Conservation (phyloP, 2,113 vertebrate species). For the Catagonus wagneri region DNA sequence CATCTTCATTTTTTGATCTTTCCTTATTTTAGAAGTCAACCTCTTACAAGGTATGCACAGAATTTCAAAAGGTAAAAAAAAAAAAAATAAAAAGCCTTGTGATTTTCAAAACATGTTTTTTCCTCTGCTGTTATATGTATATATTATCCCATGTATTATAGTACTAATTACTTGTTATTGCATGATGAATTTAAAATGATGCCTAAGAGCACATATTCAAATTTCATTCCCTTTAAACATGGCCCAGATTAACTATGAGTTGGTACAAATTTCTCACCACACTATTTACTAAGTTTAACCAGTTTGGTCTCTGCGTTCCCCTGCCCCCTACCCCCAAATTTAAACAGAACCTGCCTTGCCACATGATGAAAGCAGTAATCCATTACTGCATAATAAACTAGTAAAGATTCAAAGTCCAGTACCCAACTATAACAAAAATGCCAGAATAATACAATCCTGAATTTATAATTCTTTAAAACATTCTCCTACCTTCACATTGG, state of each 20-base stretch:
- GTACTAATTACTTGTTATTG: not conserved
- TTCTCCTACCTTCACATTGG: constrained; percentile 96
- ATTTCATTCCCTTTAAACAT: not conserved
- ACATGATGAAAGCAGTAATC: not conserved
- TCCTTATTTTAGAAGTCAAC: not conserved
- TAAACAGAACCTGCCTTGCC: not conserved
- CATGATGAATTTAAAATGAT: not conserved
- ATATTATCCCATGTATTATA: not conserved
- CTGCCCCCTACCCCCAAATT: not conserved
- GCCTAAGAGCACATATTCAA: not conserved
- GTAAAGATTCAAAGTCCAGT: not conserved
- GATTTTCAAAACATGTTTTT: not conserved
- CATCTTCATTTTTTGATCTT: not conserved
- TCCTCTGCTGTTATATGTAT: not conserved
- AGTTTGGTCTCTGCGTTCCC: not conserved
- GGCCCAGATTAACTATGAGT: not conserved
- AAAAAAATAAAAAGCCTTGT: not conserved
- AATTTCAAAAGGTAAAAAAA: constrained; percentile 3
- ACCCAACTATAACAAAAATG: constrained; percentile 6
- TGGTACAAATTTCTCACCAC: not conserved
- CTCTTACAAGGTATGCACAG: not conserved
- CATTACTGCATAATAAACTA: not conserved
- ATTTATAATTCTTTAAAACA: constrained; percentile 35
- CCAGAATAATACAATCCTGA: not conserved
- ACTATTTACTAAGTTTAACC: not conserved